Evolutionary conservation across 2,888 invertebrate genomes (phyloP).

Genomic region (Callyntrura sp.): DNA sequence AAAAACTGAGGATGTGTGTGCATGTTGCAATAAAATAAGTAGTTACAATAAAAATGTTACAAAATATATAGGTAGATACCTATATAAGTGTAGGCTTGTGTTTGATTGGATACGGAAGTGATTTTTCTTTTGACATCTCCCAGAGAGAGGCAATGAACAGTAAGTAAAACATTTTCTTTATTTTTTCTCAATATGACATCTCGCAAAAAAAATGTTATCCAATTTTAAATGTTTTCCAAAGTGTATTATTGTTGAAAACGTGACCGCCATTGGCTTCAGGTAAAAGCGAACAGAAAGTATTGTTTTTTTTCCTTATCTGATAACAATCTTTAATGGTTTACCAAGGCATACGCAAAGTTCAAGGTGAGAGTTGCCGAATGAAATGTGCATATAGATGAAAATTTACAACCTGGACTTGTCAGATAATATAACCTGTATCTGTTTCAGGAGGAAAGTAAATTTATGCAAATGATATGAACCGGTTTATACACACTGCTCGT

Average conservation of each 20-base stretch:
- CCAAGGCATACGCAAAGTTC: slow-evolving; percentile 59
- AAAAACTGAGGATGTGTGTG: neutral
- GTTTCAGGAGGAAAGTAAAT: slow-evolving; percentile 71
- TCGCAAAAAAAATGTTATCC: slow-evolving; percentile 11
- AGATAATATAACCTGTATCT: slow-evolving; percentile 64
- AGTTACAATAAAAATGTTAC: neutral
- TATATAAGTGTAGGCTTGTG: neutral
- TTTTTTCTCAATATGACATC: slow-evolving; percentile 42
- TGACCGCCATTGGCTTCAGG: slow-evolving; percentile 8
- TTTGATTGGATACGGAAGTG: slow-evolving; percentile 36
- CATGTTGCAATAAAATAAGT: neutral
- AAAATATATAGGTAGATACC: neutral
- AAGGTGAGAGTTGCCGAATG: slow-evolving; percentile 68
- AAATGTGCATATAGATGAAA: slow-evolving; percentile 54
- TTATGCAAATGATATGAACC: slow-evolving; percentile 73
- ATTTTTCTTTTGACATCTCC: neutral
- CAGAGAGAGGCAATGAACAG: slow-evolving; percentile 10
- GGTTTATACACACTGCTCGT: slow-evolving; percentile 43
- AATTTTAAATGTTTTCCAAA: slow-evolving; percentile 41
- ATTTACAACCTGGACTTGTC: slow-evolving; percentile 72
- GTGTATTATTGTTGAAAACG: slow-evolving; percentile 16
- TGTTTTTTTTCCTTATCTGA: neutral
- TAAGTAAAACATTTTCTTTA: slow-evolving; percentile 42
- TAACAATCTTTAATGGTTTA: neutral
- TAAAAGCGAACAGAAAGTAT: neutral